Percentiles rank a stretch among this genome's conserved stretches.
Conservation (phyloP, 2,797 vertebrate species). For the Pitangus sulphuratus region DNA sequence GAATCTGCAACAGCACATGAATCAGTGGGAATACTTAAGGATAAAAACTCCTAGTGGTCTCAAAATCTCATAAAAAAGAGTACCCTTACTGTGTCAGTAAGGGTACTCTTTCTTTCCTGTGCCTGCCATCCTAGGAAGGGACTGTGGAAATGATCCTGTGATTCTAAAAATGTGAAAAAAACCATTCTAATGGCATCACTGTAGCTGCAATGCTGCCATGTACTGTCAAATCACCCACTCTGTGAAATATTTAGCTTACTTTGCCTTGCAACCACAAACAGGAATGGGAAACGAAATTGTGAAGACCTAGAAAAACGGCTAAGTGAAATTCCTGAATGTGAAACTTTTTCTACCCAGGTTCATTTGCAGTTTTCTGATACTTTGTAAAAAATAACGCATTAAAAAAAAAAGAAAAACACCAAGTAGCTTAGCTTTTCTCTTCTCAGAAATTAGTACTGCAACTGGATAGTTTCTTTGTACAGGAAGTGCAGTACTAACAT, state of each 20-base stretch:
- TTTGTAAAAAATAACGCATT: background rate
- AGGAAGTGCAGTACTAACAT: background rate
- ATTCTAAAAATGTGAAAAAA: background rate
- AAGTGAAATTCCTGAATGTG: background rate
- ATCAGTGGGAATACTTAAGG: background rate
- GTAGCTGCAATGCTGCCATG: background rate
- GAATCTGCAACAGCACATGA: background rate
- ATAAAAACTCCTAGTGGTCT: background rate
- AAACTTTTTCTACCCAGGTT: background rate
- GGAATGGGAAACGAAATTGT: background rate
- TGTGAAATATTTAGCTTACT: background rate
- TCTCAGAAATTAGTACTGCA: background rate
- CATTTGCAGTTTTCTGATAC: background rate
- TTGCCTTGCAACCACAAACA: background rate
- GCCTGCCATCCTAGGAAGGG: background rate
- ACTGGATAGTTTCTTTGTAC: background rate
- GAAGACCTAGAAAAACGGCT: background rate
- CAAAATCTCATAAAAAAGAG: background rate
- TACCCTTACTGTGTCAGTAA: background rate
- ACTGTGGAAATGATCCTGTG: background rate
- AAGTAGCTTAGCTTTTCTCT: background rate
- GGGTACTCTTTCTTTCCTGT: background rate
- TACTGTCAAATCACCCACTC: background rate
- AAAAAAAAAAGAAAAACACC: background rate
- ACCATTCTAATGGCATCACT: background rate